Conservation (phyloP, 2,113 vertebrate genomes). For the Budorcas taxicolor region DNA sequence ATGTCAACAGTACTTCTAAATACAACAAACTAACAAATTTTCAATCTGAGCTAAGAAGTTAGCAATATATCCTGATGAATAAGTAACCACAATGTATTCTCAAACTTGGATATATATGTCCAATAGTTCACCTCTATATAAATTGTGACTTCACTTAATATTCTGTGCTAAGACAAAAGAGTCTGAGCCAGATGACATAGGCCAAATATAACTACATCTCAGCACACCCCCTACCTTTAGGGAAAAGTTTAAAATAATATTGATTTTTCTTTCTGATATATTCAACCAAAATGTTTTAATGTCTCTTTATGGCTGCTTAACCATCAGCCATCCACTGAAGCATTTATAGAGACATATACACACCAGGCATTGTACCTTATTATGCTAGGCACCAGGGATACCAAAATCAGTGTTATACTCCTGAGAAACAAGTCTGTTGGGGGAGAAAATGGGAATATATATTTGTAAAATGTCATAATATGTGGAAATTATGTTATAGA, state of each 20-base stretch:
- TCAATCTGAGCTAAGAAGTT: background rate
- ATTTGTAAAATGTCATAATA: background rate
- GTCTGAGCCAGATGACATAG: background rate
- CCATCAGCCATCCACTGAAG: background rate
- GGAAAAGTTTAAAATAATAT: background rate
- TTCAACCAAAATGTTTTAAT: background rate
- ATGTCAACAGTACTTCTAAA: background rate
- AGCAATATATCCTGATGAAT: background rate
- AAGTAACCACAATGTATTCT: background rate
- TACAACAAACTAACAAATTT: background rate
- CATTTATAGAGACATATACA: background rate
- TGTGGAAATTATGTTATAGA: background rate
- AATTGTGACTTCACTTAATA: conserved; percentile 14
- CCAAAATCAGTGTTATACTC: background rate
- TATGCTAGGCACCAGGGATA: background rate
- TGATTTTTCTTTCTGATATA: conserved; percentile 21
- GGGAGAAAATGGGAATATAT: background rate
- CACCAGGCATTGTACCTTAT: background rate
- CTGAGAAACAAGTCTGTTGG: background rate
- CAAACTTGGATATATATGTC: background rate
- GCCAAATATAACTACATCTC: background rate
- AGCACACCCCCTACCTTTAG: background rate
- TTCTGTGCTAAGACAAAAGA: background rate
- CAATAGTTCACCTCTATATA: background rate
- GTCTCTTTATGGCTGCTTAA: background rate